phyloP scores from a whole-genome alignment of 2,797 vertebrate species.

The Sebastes reedi region DNA sequence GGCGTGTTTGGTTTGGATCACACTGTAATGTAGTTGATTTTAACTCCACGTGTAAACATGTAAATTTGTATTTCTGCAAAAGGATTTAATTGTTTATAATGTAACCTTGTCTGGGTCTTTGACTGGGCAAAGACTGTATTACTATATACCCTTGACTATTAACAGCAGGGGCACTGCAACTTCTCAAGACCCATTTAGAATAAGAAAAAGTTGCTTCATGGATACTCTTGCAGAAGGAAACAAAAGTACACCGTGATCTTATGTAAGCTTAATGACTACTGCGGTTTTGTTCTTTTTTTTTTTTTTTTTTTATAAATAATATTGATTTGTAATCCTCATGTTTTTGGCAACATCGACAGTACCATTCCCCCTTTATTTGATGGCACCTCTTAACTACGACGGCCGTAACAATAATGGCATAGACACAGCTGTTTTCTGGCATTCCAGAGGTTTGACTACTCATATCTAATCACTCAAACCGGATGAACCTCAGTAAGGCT shows the following conservation, averaged over 20 bases:
- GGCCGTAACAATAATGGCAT: constrained; percentile 39
- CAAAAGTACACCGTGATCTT: constrained; percentile 74
- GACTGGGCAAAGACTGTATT: constrained; percentile 72
- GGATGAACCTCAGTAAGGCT: constrained; percentile 70
- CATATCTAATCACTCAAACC: constrained; percentile 65
- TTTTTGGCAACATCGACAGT: constrained; percentile 65
- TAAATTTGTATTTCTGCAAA: constrained; percentile 85
- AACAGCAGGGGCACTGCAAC: constrained; percentile 69
- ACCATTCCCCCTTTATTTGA: constrained; percentile 64
- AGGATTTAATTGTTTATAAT: constrained; percentile 82
- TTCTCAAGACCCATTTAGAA: constrained; percentile 69
- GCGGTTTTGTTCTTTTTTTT: constrained; percentile 52
- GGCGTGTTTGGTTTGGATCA: constrained; percentile 71
- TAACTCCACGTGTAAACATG: constrained; percentile 82
- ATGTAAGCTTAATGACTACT: constrained; percentile 82
- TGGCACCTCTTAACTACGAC: constrained; percentile 56
- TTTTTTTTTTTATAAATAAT: not conserved
- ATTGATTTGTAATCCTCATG: constrained; percentile 65
- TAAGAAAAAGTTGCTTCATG: constrained; percentile 67
- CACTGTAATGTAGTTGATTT: constrained; percentile 81
- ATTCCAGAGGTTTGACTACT: constrained; percentile 63
- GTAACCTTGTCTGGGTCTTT: constrained; percentile 76
- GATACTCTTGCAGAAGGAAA: constrained; percentile 74
- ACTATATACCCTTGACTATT: constrained; percentile 72
- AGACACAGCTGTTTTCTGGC: constrained; percentile 51